A percentile compares a stretch with the other conserved stretches of the same genome.
These are phyloP conservation scores for Battus philenor DNA, from an alignment of 1,140 invertebrate species.

Conservation along the genomic window DNA sequence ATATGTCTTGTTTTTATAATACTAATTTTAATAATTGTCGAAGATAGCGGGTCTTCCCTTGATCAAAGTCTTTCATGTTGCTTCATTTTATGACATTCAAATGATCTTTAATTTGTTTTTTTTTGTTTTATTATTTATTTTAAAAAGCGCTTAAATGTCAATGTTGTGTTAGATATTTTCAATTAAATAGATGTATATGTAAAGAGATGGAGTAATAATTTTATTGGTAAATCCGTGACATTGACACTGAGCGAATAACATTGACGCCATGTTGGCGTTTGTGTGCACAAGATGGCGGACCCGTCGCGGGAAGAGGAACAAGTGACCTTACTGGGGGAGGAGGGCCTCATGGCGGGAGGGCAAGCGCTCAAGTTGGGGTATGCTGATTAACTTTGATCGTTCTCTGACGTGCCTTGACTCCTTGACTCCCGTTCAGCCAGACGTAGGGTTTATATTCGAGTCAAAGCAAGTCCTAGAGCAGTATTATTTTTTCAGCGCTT, in stretches of 20 bases:
- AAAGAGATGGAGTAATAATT: neutral
- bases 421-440: constrained; percentile 10
- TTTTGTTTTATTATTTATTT: constrained; percentile 11
- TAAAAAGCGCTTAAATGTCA: constrained; percentile 22
- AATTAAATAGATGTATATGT: neutral
- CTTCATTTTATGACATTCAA: constrained; percentile 20
- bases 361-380: constrained; percentile 93
- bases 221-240: constrained; percentile 37
- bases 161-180: constrained; percentile 26
- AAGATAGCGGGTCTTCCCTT: constrained; percentile 54
- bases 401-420: constrained; percentile 55
- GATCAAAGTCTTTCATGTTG: constrained; percentile 18
- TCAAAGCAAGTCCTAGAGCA: constrained; percentile 65
- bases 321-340: constrained; percentile 94
- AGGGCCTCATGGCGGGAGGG: constrained; percentile 92
- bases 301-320: constrained; percentile 95
- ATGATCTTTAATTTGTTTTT: constrained; percentile 19
- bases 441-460: constrained; percentile 22
- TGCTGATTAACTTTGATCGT: constrained; percentile 70
- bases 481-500: constrained; percentile 84
- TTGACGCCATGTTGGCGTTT: constrained; percentile 68
- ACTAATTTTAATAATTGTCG: too few relatives aligned
- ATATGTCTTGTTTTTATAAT: constrained; percentile 29
- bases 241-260: constrained; percentile 44
- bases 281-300: constrained; percentile 88